phyloP scores from a whole-genome alignment of 1,140 invertebrate genomes.

The Fopius arisanus region DNA sequence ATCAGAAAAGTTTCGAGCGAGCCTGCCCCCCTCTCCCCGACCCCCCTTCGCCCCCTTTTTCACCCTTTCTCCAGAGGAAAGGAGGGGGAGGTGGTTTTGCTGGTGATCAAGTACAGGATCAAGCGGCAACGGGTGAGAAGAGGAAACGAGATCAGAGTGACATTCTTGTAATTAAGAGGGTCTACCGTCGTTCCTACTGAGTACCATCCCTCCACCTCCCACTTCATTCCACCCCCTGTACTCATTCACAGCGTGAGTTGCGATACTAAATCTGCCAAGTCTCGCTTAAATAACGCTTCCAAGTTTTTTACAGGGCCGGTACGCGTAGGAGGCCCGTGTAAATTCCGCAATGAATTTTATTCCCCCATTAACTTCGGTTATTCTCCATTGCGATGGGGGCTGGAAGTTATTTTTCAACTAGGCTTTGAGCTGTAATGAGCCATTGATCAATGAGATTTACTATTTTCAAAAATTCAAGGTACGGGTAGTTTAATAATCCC shows the following conservation, averaged over 20 bases:
- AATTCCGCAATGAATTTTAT: slow-evolving; percentile 24
- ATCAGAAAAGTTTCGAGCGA: slow-evolving; percentile 32
- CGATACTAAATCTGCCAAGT: slow-evolving; percentile 45
- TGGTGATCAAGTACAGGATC: neutral
- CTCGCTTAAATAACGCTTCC: slow-evolving; percentile 37
- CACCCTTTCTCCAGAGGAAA: no score
- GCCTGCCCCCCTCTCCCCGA: neutral
- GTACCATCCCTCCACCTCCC: neutral
- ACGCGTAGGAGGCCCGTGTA: slow-evolving; percentile 32
- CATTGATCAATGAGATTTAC: neutral
- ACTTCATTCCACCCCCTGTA: neutral
- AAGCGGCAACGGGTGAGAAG: neutral
- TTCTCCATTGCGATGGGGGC: neutral
- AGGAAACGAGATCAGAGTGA: slow-evolving; percentile 33
- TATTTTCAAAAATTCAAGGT: no score
- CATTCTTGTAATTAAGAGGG: slow-evolving; percentile 45
- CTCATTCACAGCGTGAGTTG: slow-evolving; percentile 22
- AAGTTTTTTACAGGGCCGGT: slow-evolving; percentile 35
- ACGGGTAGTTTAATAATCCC: no score
- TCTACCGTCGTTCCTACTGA: neutral
- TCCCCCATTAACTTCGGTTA: neutral
- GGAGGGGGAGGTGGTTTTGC: neutral
- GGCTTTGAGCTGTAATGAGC: neutral
- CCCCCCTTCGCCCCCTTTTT: neutral
- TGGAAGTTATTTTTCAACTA: neutral